Evolutionary conservation across 1,140 invertebrate species (phyloP).

Genomic region (Eumaeus atala): DNA sequence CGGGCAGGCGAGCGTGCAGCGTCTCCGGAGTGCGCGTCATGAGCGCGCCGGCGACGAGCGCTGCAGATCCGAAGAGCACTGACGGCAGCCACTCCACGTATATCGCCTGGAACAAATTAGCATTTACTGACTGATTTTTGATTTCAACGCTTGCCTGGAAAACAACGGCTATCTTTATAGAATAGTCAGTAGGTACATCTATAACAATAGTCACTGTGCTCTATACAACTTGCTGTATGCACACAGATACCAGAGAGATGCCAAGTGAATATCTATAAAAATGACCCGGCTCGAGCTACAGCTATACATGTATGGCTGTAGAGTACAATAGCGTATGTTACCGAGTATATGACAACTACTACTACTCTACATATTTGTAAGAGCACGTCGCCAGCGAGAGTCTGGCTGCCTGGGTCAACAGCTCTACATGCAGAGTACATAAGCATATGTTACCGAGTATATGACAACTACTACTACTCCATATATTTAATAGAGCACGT

Average conservation of each 20-base stretch:
- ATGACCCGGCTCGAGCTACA: too few relatives aligned
- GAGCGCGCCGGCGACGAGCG: constrained; percentile 76
- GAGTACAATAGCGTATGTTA: too few relatives aligned
- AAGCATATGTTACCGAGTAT: constrained; percentile 73
- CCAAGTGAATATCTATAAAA: too few relatives aligned
- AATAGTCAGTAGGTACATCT: neutral
- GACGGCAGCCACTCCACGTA: constrained; percentile 77
- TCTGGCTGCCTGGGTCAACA: constrained; percentile 80
- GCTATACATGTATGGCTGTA: too few relatives aligned
- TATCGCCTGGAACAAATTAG: constrained; percentile 40
- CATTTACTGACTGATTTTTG: neutral
- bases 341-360: constrained; percentile 78
- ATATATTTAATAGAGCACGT: constrained; percentile 82
- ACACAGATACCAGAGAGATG: too few relatives aligned
- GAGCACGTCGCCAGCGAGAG: constrained; percentile 80
- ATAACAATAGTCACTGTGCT: constrained; percentile 11
- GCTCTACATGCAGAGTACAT: too few relatives aligned
- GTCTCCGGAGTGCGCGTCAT: constrained; percentile 81
- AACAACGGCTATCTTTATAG: neutral
- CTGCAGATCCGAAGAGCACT: constrained; percentile 81
- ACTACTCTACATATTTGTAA: constrained; percentile 81
- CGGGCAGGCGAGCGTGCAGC: constrained; percentile 76
- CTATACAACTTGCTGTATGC: too few relatives aligned
- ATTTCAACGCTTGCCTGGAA: neutral
- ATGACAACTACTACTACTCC: constrained; percentile 80